Conservation (phyloP, 2,888 invertebrate genomes). For the Scaptomyza cyrtandrae region DNA sequence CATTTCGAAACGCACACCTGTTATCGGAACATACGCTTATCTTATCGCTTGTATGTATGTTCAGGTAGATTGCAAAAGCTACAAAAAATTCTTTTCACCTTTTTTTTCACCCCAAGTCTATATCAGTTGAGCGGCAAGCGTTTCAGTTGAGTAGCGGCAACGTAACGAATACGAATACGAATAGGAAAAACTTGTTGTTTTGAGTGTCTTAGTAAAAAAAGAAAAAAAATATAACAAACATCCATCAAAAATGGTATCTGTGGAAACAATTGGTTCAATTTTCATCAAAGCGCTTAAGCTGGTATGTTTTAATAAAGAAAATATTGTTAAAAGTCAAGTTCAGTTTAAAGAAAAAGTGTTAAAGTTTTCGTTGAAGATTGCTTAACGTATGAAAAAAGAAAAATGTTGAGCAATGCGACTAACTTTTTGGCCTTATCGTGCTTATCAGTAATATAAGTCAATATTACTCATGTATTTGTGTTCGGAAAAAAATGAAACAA, state of each 20-base stretch:
- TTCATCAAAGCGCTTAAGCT: slow-evolving; percentile 92
- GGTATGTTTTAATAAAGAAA: slow-evolving; percentile 85
- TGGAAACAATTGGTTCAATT: slow-evolving; percentile 92
- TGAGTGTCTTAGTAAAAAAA: slow-evolving; percentile 7
- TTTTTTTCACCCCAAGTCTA: slow-evolving; percentile 11
- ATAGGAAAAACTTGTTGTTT: slow-evolving; percentile 16
- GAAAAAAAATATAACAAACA: not conserved
- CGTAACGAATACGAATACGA: slow-evolving; percentile 60
- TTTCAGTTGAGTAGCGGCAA: slow-evolving; percentile 79
- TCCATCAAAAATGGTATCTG: slow-evolving; percentile 89
- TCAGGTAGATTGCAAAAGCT: slow-evolving; percentile 74
- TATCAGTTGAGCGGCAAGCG: slow-evolving; percentile 44
- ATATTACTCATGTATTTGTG: slow-evolving; percentile 63
- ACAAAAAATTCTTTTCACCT: slow-evolving; percentile 51
- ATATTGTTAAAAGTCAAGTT: not conserved
- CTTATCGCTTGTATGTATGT: slow-evolving; percentile 48
- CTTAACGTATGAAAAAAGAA: not conserved
- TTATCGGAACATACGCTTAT: slow-evolving; percentile 46
- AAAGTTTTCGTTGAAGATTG: not conserved
- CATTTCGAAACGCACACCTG: slow-evolving; percentile 68
- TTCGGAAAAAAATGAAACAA: slow-evolving; percentile 3
- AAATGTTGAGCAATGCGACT: slow-evolving; percentile 51
- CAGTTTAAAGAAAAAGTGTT: not conserved
- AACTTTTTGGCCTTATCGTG: slow-evolving; percentile 9
- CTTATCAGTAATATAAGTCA: slow-evolving; percentile 59